Evolutionary conservation across 64 coral and sea anemone genomes (phyloP), one percentile per base, ranked within the genome.

Genomic region (Montipora efflorescens): DNA sequence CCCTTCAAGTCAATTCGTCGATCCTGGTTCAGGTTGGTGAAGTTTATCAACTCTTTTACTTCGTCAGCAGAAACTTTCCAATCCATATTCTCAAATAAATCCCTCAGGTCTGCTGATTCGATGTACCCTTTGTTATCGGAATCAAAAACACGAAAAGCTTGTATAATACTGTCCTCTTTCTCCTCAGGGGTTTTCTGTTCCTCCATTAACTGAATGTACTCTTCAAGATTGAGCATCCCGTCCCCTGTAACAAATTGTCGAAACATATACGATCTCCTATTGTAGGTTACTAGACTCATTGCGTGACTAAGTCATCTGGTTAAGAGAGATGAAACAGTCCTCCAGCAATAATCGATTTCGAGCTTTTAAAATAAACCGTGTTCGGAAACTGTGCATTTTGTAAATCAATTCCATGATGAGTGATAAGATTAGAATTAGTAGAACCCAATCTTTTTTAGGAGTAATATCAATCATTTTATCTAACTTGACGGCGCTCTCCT

Each of bases 61-160:
- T 97, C 96, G 3, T 92, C 76, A 46, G 87, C 74, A n/a, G 83
- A 66, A 5, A 95, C 88, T 89, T 97, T 95, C 50, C 94, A 90
- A 51, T 94, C 90, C 95, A 97, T 91, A 14, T 68, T 92, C 7
- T 68, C 51, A 14, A 97, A 28, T 7, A 94, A 76, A 19, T 95
- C 70, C 47, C 96, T 71, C 7, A 97, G 67, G 16, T 97, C 92
- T 48, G 93, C 87, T 16, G 96, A 90, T 16, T 88, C 77, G 9
- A 97, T 92, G 44, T 92, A 95, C 2, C 96, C 96, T 47, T 95
- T 97, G 79, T 91, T 88, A 8, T 97, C 92, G 0, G 89, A 88
- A 59, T 97, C 96, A 75, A 97, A 97, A 79, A 97, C 96, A 10
- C 87, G 76, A 74, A 97, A 97, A 71, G 96, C 96, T 84, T 97